Base-by-base conservation (phyloP, 2,888 invertebrate species). In the Cenopis cana region DNA sequence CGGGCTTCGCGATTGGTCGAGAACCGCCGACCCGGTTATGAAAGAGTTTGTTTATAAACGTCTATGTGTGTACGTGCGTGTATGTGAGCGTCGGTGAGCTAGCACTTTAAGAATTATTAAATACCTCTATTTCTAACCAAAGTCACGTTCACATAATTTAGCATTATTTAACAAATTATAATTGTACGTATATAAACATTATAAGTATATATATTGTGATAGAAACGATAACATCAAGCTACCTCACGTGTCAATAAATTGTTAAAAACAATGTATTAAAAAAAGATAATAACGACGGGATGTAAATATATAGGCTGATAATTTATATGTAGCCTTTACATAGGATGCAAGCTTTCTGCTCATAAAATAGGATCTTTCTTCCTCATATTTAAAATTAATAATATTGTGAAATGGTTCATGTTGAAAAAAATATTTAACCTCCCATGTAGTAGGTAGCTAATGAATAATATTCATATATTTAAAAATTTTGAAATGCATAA, bases 1-100 rank as follows among this genome's bases (percentile, higher is more conserved):
- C 87, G 85, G 80, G 89, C 81, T 78, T 71, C 76, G 86, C 77
- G 89, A 93, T 93, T 93, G 93, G 93, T 84, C 74, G 88, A 83
- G 76, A 38, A 74, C 74, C 82, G 74, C 76, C 84, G 89, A 88
- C 89, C 90, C 85, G 89, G 83, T 88, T 87, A 84, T 77, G 83
- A 84, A 84, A 73, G 82, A 83, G 86, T 87, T 87, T 90, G 86
- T 88, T 88, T 89, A 87, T 89, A 71, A 61, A 71, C 49, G 55
- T 85, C 38, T 54, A 64, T 38, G 38, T 54, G 54, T 11, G 62
- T 20, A 85, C 79, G 78, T 18, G 52, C 74, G 73, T 76, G 73
- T 49, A 59, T 85, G 89, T 90, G 89, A 89, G 86, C 20, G 46
- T 66, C n/a, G 55, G 55, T 68, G 55, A 67, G 61, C 61, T 55